These are phyloP conservation scores for Aplocera efformata DNA, from an alignment of 2,888 invertebrate species.

Conservation along the genomic window DNA sequence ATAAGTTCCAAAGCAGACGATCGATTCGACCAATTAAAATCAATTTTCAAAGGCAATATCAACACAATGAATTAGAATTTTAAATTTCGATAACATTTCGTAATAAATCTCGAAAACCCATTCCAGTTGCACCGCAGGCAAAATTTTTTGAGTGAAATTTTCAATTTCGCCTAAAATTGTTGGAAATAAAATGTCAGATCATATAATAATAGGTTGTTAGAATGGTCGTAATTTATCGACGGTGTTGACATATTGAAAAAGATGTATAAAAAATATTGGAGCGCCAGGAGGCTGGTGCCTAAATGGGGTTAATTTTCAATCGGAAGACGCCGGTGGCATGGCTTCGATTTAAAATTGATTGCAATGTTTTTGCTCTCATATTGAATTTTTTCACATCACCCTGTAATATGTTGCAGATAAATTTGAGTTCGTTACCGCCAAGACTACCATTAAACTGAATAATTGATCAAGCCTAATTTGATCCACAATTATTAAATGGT, in stretches of 20 bases:
- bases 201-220: conserved; percentile 74
- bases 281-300: conserved; percentile 67
- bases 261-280: conserved; percentile 47
- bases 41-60: conserved; percentile 35
- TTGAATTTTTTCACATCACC: too few relatives aligned
- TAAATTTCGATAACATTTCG: conserved; percentile 43
- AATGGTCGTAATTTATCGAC: conserved; percentile 69
- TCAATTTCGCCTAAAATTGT: conserved; percentile 66
- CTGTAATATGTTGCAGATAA: too few relatives aligned
- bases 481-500: too few relatives aligned
- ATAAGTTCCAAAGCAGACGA: conserved; percentile 27
- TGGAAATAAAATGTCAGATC: conserved; percentile 72
- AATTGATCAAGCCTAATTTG: too few relatives aligned
- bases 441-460: too few relatives aligned
- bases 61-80: conserved; percentile 48
- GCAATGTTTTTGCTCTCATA: conserved; percentile 32
- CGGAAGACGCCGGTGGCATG: conserved; percentile 69
- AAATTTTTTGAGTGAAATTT: conserved; percentile 57
- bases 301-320: conserved; percentile 78
- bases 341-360: conserved; percentile 54
- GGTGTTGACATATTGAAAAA: conserved; percentile 73
- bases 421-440: too few relatives aligned
- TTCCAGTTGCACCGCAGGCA: conserved; percentile 63
- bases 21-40: conserved; percentile 34
- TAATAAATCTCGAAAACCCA: conserved; percentile 69